Conservation (phyloP, 2,888 invertebrate species). For the Schizaphis graminum region DNA sequence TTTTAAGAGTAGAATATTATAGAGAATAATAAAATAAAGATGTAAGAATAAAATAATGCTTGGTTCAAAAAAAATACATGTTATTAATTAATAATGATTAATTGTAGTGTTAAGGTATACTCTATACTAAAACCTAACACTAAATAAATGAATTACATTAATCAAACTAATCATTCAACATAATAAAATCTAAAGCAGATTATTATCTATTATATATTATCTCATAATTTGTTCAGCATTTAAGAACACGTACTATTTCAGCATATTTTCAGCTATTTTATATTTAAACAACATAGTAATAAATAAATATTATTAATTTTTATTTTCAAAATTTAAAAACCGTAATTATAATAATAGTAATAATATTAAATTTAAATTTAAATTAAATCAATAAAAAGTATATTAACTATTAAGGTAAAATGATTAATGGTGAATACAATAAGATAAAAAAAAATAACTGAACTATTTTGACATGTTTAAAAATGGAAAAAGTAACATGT, state of each 20-base stretch:
- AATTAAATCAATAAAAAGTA: not conserved
- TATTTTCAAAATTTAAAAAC: not conserved
- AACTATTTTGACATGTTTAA: not conserved
- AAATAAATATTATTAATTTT: not conserved
- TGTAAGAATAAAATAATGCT: not conserved
- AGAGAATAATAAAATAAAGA: not conserved
- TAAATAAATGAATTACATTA: not conserved
- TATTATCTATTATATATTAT: not conserved
- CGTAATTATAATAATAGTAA: not conserved
- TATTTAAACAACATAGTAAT: not conserved
- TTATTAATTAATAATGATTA: not conserved
- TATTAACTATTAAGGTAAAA: not conserved
- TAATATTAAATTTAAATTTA: not conserved
- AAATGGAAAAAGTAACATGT: not conserved
- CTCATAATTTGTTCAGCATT: not conserved
- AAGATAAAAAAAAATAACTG: not conserved
- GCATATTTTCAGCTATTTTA: too few species aligned
- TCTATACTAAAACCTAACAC: not conserved
- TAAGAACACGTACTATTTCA: not conserved
- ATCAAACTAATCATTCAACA: not conserved
- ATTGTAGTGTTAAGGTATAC: not conserved
- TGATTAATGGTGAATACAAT: not conserved
- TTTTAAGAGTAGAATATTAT: not conserved
- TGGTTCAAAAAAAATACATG: not conserved
- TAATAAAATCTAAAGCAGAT: not conserved